Evolutionary conservation across 2,888 invertebrate species (phyloP).

Genomic region (Drosophila affinis): DNA sequence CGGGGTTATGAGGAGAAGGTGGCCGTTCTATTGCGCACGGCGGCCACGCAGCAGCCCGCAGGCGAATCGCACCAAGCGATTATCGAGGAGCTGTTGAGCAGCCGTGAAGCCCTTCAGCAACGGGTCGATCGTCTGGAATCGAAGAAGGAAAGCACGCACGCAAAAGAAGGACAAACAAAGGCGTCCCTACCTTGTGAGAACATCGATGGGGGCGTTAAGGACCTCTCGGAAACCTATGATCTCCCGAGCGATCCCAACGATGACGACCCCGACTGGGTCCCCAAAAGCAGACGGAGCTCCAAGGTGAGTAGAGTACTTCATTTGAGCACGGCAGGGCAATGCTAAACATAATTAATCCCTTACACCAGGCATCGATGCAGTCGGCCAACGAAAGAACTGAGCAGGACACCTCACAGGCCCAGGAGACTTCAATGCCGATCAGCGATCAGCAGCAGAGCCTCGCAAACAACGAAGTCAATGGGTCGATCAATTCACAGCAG

Average conservation of each 20-base stretch:
- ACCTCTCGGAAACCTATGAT: neutral
- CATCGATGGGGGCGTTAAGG: neutral
- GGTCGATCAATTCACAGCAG: neutral
- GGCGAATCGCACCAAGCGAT: constrained; percentile 27
- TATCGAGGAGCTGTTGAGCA: constrained; percentile 41
- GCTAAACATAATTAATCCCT: neutral
- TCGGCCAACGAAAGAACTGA: neutral
- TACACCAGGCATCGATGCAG: neutral
- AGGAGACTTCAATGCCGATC: neutral
- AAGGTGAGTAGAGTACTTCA: constrained; percentile 27
- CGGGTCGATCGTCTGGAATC: constrained; percentile 26
- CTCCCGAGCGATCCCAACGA: neutral
- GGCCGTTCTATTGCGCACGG: constrained; percentile 38
- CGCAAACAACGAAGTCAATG: constrained; percentile 3
- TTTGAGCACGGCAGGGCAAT: neutral
- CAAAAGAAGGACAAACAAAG: neutral
- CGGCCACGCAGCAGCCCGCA: neutral
- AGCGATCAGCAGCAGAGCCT: neutral
- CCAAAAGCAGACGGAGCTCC: constrained; percentile 3
- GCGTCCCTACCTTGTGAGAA: rapidly evolving
- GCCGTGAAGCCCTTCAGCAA: constrained; percentile 38
- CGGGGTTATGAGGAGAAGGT: constrained; percentile 86
- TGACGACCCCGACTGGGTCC: constrained; percentile 61
- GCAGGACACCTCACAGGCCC: neutral
- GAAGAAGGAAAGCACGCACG: neutral